Evolutionary conservation across 1,140 invertebrate genomes (phyloP), one percentile per base, ranked within the genome.

Genomic region (Sitophilus oryzae): DNA sequence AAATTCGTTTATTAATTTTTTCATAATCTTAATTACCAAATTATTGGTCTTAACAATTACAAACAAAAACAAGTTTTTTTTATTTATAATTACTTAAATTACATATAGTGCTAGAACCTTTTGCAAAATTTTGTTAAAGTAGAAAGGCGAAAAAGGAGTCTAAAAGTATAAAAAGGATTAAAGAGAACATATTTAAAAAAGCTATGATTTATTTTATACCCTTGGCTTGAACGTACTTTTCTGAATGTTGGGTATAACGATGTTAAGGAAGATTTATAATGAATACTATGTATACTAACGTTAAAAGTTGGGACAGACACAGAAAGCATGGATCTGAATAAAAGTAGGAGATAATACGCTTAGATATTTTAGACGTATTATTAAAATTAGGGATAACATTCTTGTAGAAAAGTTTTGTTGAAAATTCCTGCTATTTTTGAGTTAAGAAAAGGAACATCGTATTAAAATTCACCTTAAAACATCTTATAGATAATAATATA

Each of bases 221-320:
- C 34, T 4, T n/a, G 30, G 11, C 19, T 25, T 30, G 36, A 38
- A 50, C 3, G 30, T 41, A 40, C 37, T 41, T 50, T 50, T 41
- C 48, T 42, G 14, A 50, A 41, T 41, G 48, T 43, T 38, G 40
- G 44, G 21, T 19, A 42, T 42, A 42, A 42, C 23, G 40, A 25
- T 52, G 40, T 43, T 52, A 43, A 52, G 50, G 11, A 52, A 43
- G 50, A 52, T 52, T 52, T 43, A 52, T 52, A 52, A 52, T 52
- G 40, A 52, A 43, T 38, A 23, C 41, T 35, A 43, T 42, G 41
- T 50, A 50, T 36, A n/a, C 37, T 30, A 42, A 8, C 9, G 15
- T 23, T 41, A 18, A 25, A 42, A 35, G n/a, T 43, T 50, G n/a
- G 18, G 25, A 38, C 14, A 11, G 20, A 20, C 14, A 14, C 30